Percentiles rank a stretch among this genome's conserved stretches.
Conservation (phyloP, 2,113 vertebrate genomes). For the Lampris incognitus region DNA sequence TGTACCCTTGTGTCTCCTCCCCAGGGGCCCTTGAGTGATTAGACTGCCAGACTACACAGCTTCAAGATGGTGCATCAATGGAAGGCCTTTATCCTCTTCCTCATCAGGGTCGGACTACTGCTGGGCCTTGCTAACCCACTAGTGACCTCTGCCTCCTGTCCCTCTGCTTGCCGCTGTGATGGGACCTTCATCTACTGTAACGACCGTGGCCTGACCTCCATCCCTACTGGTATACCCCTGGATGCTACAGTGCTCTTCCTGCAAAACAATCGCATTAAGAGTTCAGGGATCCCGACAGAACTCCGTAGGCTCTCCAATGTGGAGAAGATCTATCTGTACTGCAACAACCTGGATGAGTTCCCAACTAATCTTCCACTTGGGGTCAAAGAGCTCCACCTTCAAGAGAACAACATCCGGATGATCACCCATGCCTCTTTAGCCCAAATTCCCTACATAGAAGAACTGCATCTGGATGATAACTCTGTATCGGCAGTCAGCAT, state of each 20-base stretch:
- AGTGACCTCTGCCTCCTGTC: constrained; percentile 91
- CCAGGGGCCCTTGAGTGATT: constrained; percentile 85
- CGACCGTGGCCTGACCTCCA: constrained; percentile 96
- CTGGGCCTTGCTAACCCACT: constrained; percentile 89
- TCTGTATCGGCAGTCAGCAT: constrained; percentile 98
- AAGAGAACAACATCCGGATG: constrained; percentile 98
- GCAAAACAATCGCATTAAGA: constrained; percentile 99
- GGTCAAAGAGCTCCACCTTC: constrained; percentile 96
- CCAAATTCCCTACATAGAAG: constrained; percentile 96
- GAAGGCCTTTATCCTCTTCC: constrained; percentile 91
- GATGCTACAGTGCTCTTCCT: constrained; percentile 98
- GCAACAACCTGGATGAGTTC: constrained; percentile 98
- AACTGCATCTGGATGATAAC: constrained; percentile 98
- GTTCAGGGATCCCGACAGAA: constrained; percentile 95
- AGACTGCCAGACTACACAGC: constrained; percentile 79
- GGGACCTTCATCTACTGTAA: constrained; percentile 99
- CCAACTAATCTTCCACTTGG: constrained; percentile 96
- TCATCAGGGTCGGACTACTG: constrained; percentile 92
- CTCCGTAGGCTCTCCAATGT: constrained; percentile 91
- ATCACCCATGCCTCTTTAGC: constrained; percentile 95
- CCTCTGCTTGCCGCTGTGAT: constrained; percentile 94
- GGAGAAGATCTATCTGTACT: constrained; percentile 98
- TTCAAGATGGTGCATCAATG: constrained; percentile 93
- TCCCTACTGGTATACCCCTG: constrained; percentile 93
- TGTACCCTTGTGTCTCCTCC: constrained; percentile 75